Evolutionary conservation across 1,140 invertebrate species (phyloP), one percentile per base, ranked within the genome.

Genomic region (Ceratina australensis): DNA sequence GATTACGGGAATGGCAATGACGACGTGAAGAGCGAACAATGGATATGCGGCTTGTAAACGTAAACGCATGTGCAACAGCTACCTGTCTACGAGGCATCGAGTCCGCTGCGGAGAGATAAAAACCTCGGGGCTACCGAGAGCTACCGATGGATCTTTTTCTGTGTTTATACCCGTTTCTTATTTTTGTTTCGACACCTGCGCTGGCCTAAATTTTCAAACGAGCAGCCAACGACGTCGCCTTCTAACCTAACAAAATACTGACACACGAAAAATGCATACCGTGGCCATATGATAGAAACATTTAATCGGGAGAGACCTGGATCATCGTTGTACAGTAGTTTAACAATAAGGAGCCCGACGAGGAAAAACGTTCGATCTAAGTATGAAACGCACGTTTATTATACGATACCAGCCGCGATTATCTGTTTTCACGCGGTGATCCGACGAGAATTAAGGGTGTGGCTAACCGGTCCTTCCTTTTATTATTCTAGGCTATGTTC

Each of bases 221-320:
- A 22, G 61, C 65, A 80, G 26, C 74, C 74, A 66, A 74, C 64
- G 73, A 63, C 68, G 56, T 77, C 22, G 10, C 49, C 66, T 56
- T 80, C 68, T 57, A 67, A 78, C 66, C 54, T 69, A 78, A 61
- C 57, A 57, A 54, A 69, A 63, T 54, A 28, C 54, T 71, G 50
- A 78, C 60, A 52, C 67, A 71, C 56, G 50, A 74, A 75, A 86
- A 76, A 86, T 84, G 82, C 63, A 73, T 80, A 56, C 71, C 24
- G 57, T 72, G 59, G 57, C 77, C 61, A 83, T 83, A 78, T 86
- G 82, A 86, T 86, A 86, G 72, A 82, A 78, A 82, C 57, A 65
- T 60, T n/a, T 68, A 74, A 61, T 77, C 24, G 60, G 52, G 63
- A 57, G 59, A 72, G 50, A 68, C 33, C 67, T 50, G 72, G 66